These are phyloP conservation scores for Cryptotis parvus DNA, from an alignment of 2,113 vertebrate species.

Conservation along the genomic window DNA sequence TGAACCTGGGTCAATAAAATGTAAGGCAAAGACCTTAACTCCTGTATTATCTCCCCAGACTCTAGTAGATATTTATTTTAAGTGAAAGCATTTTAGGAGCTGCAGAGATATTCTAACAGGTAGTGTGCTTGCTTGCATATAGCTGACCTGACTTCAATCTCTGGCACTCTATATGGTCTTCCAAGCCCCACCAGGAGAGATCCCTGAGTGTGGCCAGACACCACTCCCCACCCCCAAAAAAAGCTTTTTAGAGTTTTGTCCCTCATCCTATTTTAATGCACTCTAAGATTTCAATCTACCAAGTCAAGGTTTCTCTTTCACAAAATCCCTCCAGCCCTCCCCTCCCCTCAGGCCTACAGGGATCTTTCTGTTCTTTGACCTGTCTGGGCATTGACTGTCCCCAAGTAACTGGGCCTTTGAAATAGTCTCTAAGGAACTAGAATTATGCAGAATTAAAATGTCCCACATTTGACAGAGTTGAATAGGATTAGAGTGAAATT, in stretches of 20 bases:
- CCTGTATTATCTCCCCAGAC: too few species aligned
- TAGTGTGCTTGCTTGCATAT: background rate
- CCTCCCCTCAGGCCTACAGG: conserved; percentile 25
- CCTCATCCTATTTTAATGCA: background rate
- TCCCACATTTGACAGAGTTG: conserved; percentile 62
- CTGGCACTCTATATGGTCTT: too few species aligned
- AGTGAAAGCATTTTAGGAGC: conserved; percentile 34
- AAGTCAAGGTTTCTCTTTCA: conserved; percentile 44
- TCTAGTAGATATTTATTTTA: too few species aligned
- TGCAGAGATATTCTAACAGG: background rate
- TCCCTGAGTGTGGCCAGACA: too few species aligned
- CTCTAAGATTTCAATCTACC: background rate
- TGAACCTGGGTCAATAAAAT: too few species aligned
- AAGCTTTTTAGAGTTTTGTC: conserved; percentile 19
- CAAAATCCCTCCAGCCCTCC: background rate
- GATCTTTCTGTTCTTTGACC: conserved; percentile 66
- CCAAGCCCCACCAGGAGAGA: too few species aligned
- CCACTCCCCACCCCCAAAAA: background rate
- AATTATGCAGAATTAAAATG: conserved; percentile 70
- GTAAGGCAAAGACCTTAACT: too few species aligned
- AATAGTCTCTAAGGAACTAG: conserved; percentile 70
- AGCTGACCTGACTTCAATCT: too few species aligned
- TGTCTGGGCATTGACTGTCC: conserved; percentile 69
- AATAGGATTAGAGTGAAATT: conserved; percentile 66
- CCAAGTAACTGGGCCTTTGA: conserved; percentile 47